A percentile compares a stretch with the other conserved stretches of the same genome.
These are phyloP conservation scores for Palythoa heliodiscus DNA, from an alignment of 92 coral and sea anemone species.

Conservation along the genomic window DNA sequence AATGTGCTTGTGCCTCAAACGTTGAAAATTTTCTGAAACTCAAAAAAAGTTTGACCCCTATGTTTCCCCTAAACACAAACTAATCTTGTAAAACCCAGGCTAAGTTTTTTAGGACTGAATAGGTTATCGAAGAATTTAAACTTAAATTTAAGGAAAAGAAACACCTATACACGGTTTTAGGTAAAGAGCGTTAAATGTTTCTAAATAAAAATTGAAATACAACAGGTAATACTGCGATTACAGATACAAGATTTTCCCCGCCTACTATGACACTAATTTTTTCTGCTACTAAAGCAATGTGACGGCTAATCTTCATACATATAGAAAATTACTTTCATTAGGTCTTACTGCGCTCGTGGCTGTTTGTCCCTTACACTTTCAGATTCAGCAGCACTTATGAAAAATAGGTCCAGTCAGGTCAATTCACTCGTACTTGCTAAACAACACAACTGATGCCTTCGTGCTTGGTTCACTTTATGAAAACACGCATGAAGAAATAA, in stretches of 20 bases:
- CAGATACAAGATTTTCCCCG: constrained; percentile 23
- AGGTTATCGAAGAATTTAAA: not conserved
- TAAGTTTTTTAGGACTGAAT: not conserved
- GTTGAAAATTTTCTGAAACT: not conserved
- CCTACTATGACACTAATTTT: not conserved
- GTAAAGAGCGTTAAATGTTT: not conserved
- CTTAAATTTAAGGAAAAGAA: not conserved
- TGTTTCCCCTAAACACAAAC: not conserved
- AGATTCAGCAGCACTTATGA: not conserved
- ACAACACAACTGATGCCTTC: not conserved
- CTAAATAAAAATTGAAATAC: not conserved
- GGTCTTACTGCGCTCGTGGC: not conserved
- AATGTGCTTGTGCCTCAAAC: not conserved
- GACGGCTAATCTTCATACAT: constrained; percentile 14
- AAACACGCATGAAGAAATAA: not conserved
- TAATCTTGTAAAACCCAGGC: not conserved
- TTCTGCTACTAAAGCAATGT: constrained; percentile 10
- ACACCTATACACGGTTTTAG: not conserved
- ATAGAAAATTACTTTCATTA: not conserved
- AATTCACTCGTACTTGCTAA: constrained; percentile 9
- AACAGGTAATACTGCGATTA: not conserved
- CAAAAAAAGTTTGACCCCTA: not conserved
- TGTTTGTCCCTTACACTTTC: not conserved
- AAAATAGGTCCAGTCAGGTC: not conserved
- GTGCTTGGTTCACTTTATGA: not conserved